Evolutionary conservation across 2,797 vertebrate genomes (phyloP).

Genomic region (Chromobotia macracanthus): DNA sequence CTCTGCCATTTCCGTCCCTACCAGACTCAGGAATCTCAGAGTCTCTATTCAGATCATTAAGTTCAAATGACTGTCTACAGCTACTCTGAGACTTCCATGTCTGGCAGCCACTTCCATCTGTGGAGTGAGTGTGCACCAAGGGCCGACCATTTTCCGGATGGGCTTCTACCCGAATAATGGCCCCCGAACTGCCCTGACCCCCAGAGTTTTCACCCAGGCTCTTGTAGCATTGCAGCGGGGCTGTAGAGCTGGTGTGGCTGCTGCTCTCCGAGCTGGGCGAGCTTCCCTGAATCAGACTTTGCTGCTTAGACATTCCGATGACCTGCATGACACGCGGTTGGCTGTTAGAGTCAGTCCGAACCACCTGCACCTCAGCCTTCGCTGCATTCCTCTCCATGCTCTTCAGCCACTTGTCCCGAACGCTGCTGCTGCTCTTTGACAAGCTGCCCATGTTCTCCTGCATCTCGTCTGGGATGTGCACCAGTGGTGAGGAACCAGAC

Average conservation of each 20-base stretch:
- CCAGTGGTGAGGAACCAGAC: slow-evolving; percentile 93
- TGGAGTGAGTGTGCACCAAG: slow-evolving; percentile 87
- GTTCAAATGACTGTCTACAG: slow-evolving; percentile 89
- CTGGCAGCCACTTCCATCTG: slow-evolving; percentile 91
- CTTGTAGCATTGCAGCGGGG: slow-evolving; percentile 78
- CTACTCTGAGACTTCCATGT: slow-evolving; percentile 91
- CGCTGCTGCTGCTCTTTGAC: slow-evolving; percentile 59
- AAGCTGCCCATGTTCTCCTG: slow-evolving; percentile 81
- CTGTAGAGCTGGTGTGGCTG: slow-evolving; percentile 80
- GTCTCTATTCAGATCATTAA: slow-evolving; percentile 93
- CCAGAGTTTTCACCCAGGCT: slow-evolving; percentile 82
- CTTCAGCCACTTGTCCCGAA: slow-evolving; percentile 90
- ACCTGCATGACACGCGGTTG: slow-evolving; percentile 96
- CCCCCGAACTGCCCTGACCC: slow-evolving; percentile 69
- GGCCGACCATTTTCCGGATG: slow-evolving; percentile 89
- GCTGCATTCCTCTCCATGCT: slow-evolving; percentile 86
- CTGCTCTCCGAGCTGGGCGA: slow-evolving; percentile 90
- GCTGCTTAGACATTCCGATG: slow-evolving; percentile 97
- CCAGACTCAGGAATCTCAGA: slow-evolving; percentile 89
- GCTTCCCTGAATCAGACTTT: slow-evolving; percentile 91
- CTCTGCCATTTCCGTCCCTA: slow-evolving; percentile 82
- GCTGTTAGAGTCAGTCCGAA: slow-evolving; percentile 80
- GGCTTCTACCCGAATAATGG: slow-evolving; percentile 91
- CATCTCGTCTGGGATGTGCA: slow-evolving; percentile 96
- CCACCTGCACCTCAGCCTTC: slow-evolving; percentile 12